Conservation (phyloP, 2,888 invertebrate genomes). For the Nebria salina region DNA sequence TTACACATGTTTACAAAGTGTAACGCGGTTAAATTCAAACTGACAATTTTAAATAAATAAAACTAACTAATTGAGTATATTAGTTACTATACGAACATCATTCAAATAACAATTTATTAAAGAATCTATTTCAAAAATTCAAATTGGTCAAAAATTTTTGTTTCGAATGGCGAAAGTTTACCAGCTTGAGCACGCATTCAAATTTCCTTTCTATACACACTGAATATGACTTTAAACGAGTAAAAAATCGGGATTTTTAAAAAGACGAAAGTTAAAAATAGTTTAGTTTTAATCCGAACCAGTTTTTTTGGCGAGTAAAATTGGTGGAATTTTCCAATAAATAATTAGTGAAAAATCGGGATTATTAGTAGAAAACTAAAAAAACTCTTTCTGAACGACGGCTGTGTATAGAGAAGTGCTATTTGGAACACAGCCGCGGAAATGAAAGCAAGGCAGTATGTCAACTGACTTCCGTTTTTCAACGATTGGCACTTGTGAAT, state of each 20-base stretch:
- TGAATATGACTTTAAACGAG: too few species aligned
- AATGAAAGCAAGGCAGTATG: constrained; percentile 66
- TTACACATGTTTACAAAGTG: neutral
- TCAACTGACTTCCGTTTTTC: constrained; percentile 60
- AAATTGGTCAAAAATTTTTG: too few species aligned
- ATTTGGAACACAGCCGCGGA: constrained; percentile 61
- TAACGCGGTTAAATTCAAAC: neutral
- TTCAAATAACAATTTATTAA: too few species aligned
- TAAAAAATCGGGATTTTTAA: too few species aligned
- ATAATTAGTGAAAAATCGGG: neutral
- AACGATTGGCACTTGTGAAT: constrained; percentile 28
- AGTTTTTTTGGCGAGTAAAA: neutral
- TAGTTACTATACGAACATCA: too few species aligned
- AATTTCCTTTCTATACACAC: too few species aligned
- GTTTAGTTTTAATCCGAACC: neutral
- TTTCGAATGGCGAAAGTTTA: too few species aligned
- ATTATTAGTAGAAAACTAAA: neutral
- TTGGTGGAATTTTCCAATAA: neutral
- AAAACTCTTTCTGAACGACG: constrained; percentile 36
- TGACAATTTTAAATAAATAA: too few species aligned
- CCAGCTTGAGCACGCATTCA: too few species aligned
- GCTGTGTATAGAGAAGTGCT: constrained; percentile 51
- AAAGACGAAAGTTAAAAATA: neutral
- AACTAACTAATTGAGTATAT: too few species aligned
- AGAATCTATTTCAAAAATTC: too few species aligned